Conservation (phyloP, 2,113 vertebrate genomes). For the Nesoenas mayeri region DNA sequence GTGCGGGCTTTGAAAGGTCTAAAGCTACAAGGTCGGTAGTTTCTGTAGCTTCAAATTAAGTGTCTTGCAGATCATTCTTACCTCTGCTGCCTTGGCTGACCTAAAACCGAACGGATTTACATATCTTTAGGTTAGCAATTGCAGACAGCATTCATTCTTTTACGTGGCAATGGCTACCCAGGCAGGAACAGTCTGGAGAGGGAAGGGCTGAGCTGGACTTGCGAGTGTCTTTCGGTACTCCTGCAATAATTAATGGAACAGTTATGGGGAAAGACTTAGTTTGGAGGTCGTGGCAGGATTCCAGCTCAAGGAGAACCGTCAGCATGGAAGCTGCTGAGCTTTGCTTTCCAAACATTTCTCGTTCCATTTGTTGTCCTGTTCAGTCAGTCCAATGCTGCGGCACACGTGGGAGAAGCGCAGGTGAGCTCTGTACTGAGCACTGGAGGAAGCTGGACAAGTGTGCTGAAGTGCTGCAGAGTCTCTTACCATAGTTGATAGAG, state of each 20-base stretch:
- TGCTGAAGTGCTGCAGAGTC: not conserved
- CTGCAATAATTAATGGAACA: fast-evolving
- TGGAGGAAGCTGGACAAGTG: fast-evolving
- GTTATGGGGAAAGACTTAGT: fast-evolving
- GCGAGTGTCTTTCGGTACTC: fast-evolving
- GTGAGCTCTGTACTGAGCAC: fast-evolving
- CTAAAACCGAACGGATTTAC: too few relatives aligned
- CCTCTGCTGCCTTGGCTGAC: too few relatives aligned
- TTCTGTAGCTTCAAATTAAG: too few relatives aligned
- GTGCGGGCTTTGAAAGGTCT: too few relatives aligned
- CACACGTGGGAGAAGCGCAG: not conserved
- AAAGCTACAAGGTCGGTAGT: too few relatives aligned
- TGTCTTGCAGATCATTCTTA: too few relatives aligned
- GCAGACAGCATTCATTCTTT: too few relatives aligned
- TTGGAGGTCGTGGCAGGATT: not conserved
- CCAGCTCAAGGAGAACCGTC: fast-evolving
- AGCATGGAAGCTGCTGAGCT: not conserved
- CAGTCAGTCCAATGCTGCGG: fast-evolving
- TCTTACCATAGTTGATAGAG: fast-evolving
- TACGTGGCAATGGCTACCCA: too few relatives aligned
- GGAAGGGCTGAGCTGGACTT: fast-evolving
- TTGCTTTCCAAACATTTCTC: not conserved
- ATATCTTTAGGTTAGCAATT: too few relatives aligned
- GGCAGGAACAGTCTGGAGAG: not conserved
- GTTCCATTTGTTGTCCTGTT: not conserved